These are phyloP conservation scores for Hippocampus abdominalis DNA, from an alignment of 2,113 vertebrate genomes.

Conservation along the genomic window DNA sequence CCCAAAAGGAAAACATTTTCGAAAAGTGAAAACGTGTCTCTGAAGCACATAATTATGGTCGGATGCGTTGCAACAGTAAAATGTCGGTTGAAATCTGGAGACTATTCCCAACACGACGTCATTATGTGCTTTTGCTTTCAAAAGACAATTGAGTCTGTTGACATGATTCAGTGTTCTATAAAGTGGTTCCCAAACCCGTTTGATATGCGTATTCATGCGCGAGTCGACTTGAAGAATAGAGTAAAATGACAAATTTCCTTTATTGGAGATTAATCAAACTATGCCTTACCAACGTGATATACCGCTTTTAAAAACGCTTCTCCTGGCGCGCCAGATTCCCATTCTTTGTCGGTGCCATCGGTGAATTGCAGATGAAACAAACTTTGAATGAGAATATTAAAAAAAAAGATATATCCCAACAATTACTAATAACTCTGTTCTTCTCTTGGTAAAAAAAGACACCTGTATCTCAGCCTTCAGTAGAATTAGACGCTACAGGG, in stretches of 20 bases:
- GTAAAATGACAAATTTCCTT: not conserved
- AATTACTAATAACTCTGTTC: too few species aligned
- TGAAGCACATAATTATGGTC: not conserved
- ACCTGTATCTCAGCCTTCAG: too few species aligned
- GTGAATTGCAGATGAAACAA: too few species aligned
- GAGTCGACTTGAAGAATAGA: not conserved
- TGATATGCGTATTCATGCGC: not conserved
- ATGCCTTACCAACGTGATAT: too few species aligned
- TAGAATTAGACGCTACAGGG: too few species aligned
- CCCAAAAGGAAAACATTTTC: slow-evolving; percentile 18
- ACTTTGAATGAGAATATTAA: too few species aligned
- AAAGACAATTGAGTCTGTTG: not conserved
- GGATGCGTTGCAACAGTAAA: not conserved
- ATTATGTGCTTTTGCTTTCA: not conserved
- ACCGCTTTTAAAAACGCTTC: too few species aligned
- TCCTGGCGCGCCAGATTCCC: too few species aligned
- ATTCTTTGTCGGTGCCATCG: too few species aligned
- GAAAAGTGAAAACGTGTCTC: not conserved
- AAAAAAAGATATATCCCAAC: too few species aligned
- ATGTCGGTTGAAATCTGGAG: not conserved
- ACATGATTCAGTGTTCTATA: not conserved
- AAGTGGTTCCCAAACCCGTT: not conserved
- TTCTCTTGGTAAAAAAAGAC: too few species aligned
- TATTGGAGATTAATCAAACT: too few species aligned
- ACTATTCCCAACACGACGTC: not conserved